phyloP scores from a whole-genome alignment of 2,113 vertebrate species.

The Chrysemys picta region DNA sequence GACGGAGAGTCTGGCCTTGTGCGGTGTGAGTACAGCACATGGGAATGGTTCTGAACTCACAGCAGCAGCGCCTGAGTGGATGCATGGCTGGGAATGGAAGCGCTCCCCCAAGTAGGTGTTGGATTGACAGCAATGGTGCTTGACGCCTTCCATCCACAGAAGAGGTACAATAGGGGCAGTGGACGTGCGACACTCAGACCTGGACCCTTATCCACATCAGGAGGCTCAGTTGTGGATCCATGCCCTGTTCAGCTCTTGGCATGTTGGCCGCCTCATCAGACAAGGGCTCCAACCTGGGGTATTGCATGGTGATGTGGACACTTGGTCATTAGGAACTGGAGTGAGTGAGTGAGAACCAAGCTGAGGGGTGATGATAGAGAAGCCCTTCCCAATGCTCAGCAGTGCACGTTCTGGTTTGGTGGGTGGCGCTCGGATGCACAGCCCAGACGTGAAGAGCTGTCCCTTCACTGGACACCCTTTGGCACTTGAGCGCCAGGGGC shows the following conservation, averaged over 20 bases:
- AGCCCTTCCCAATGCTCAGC: neutral
- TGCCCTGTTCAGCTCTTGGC: neutral
- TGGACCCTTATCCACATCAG: neutral
- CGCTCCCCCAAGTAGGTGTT: neutral
- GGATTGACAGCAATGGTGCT: neutral
- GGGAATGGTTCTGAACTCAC: neutral
- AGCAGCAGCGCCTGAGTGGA: neutral
- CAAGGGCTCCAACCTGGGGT: neutral
- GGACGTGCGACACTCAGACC: neutral
- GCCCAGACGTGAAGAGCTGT: neutral
- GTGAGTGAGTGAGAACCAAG: neutral
- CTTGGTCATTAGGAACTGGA: neutral
- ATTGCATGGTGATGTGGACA: neutral
- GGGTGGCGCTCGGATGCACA: neutral
- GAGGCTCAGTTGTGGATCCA: neutral
- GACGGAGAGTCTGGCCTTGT: neutral
- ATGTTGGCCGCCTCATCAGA: too few relatives aligned
- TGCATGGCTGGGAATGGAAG: neutral
- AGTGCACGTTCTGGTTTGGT: neutral
- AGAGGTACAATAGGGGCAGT: neutral
- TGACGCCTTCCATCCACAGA: neutral
- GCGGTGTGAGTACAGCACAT: neutral
- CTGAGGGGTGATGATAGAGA: neutral
- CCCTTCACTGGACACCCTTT: neutral
- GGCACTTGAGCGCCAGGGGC: neutral